Conservation (phyloP, 2,888 invertebrate genomes). For the Bugulina stolonifera region DNA sequence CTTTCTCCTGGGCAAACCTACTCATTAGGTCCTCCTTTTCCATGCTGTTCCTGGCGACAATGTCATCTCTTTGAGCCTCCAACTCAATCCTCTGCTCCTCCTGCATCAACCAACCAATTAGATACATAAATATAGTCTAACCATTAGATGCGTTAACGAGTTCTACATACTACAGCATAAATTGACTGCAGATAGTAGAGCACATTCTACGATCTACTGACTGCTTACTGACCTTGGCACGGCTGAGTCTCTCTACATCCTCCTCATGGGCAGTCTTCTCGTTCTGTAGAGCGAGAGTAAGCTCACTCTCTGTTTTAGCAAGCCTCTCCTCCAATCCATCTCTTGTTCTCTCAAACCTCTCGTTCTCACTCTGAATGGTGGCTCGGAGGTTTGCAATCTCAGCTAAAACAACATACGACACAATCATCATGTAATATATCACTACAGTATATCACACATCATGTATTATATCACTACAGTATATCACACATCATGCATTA, state of each 20-base stretch:
- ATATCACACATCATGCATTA: too few relatives aligned
- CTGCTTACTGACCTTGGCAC: slow-evolving; percentile 46
- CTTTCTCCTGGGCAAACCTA: slow-evolving; percentile 70
- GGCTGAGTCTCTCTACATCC: slow-evolving; percentile 50
- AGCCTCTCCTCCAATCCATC: slow-evolving; percentile 71
- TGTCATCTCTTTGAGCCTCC: slow-evolving; percentile 46
- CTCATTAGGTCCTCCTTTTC: slow-evolving; percentile 63
- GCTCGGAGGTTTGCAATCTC: slow-evolving; percentile 50
- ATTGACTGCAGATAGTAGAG: not conserved
- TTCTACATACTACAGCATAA: too few relatives aligned
- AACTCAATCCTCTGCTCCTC: slow-evolving; percentile 46
- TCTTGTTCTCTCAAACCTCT: slow-evolving; percentile 48
- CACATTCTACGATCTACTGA: not conserved
- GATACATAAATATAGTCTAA: too few relatives aligned
- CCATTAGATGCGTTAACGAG: too few relatives aligned
- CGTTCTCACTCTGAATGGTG: slow-evolving; percentile 49
- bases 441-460: not conserved
- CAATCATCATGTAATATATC: not conserved
- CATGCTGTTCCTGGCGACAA: slow-evolving; percentile 41
- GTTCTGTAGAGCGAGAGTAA: slow-evolving; percentile 50
- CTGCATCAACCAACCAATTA: too few relatives aligned
- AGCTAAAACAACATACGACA: slow-evolving; percentile 35
- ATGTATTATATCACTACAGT: too few relatives aligned
- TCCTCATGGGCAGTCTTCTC: slow-evolving; percentile 53
- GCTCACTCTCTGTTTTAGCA: slow-evolving; percentile 62